These are phyloP conservation scores for Scaptomyza tumidula DNA, from an alignment of 2,888 invertebrate species.

Conservation along the genomic window DNA sequence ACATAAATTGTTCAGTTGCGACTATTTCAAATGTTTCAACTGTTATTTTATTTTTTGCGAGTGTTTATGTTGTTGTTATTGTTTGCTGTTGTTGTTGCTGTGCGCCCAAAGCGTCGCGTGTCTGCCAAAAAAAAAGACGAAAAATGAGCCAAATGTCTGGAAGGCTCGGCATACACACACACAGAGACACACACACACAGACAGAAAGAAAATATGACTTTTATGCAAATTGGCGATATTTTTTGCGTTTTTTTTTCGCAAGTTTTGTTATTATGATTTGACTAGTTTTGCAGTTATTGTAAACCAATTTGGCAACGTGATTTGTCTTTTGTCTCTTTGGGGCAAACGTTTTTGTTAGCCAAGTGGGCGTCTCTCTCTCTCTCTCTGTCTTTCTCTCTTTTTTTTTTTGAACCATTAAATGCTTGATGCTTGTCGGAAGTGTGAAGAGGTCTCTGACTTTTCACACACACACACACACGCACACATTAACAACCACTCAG, in stretches of 20 bases:
- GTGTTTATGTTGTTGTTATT: not conserved
- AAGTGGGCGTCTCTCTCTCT: conserved; percentile 42
- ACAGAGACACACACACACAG: conserved; percentile 23
- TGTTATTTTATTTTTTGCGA: conserved; percentile 9
- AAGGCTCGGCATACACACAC: conserved; percentile 52
- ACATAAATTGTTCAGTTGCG: conserved; percentile 65
- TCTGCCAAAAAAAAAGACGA: conserved; percentile 33
- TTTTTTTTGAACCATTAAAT: conserved; percentile 8
- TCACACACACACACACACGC: conserved; percentile 6
- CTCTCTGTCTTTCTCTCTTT: not conserved
- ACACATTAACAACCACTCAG: conserved; percentile 1
- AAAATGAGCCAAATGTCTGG: conserved; percentile 52
- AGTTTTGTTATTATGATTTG: conserved; percentile 42
- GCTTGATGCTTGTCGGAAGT: conserved; percentile 43
- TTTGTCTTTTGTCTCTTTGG: conserved; percentile 63
- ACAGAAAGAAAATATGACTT: conserved; percentile 66
- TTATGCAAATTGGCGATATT: conserved; percentile 76
- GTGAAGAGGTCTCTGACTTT: conserved; percentile 39
- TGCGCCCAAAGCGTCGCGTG: conserved; percentile 43
- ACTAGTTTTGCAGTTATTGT: conserved; percentile 67
- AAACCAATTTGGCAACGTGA: conserved; percentile 73
- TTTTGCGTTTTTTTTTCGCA: conserved; percentile 50
- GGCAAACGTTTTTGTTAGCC: conserved; percentile 50
- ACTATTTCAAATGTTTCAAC: conserved; percentile 49
- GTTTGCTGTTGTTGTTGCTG: not conserved